Evolutionary conservation across 2,888 invertebrate species (phyloP).

Genomic region (Lumbricus terrestris): DNA sequence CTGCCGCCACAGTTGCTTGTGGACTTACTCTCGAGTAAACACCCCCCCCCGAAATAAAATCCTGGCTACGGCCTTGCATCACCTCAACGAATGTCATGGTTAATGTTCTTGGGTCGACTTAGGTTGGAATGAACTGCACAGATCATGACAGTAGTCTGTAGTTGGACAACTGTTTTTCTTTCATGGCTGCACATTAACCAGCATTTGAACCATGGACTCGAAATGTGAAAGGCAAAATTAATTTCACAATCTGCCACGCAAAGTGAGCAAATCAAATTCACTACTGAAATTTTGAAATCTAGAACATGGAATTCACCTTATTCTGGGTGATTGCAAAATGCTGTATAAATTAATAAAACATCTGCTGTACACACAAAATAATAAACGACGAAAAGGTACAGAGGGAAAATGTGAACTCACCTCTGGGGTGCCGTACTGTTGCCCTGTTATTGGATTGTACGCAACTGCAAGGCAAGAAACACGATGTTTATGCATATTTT

Average conservation of each 20-base stretch:
- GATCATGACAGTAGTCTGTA: too few species aligned
- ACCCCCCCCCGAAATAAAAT: too few species aligned
- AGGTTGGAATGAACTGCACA: too few species aligned
- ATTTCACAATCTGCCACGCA: neutral
- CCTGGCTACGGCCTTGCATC: too few species aligned
- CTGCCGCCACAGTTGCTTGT: too few species aligned
- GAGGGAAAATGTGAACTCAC: neutral
- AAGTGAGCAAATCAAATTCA: neutral
- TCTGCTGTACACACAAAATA: neutral
- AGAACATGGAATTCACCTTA: neutral
- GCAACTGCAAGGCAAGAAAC: neutral
- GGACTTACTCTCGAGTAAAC: too few species aligned
- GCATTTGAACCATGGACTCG: neutral
- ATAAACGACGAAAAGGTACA: neutral
- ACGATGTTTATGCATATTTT: neutral
- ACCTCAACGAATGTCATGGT: too few species aligned
- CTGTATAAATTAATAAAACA: neutral
- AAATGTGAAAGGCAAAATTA: neutral
- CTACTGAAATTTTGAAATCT: too few species aligned
- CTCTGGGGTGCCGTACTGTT: neutral
- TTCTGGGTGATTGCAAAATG: neutral
- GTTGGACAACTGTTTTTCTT: too few species aligned
- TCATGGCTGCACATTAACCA: too few species aligned
- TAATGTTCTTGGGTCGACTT: neutral
- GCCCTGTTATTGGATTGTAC: constrained; percentile 3